Evolutionary conservation across 2,888 invertebrate genomes (phyloP).

Genomic region (Loripinus fragilis): DNA sequence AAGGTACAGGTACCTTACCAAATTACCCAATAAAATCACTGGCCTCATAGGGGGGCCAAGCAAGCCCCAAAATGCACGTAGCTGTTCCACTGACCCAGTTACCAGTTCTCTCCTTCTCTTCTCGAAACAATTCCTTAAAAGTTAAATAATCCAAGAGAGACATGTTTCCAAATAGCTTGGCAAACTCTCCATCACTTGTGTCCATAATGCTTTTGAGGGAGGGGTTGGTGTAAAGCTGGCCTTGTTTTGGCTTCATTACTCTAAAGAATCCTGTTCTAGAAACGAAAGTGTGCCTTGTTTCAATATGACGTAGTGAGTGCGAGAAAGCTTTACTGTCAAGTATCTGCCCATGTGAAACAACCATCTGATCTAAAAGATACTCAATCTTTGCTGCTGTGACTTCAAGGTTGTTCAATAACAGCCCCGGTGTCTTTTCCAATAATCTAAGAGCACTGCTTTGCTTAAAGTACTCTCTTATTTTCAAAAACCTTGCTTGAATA

Average conservation of each 20-base stretch:
- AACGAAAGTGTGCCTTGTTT: slow-evolving; percentile 64
- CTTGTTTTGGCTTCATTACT: slow-evolving; percentile 45
- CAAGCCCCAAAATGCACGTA: too few relatives aligned
- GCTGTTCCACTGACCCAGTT: too few relatives aligned
- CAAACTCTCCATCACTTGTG: slow-evolving; percentile 62
- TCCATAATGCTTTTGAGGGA: slow-evolving; percentile 60
- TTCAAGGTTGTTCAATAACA: slow-evolving; percentile 54
- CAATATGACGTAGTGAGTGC: slow-evolving; percentile 63
- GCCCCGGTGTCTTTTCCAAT: slow-evolving; percentile 50
- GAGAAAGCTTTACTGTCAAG: slow-evolving; percentile 57
- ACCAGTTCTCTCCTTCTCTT: slow-evolving; percentile 43
- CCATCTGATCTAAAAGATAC: slow-evolving; percentile 66
- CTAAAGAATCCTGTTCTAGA: slow-evolving; percentile 64
- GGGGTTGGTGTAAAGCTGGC: slow-evolving; percentile 62
- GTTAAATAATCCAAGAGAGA: slow-evolving; percentile 61
- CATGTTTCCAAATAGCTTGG: slow-evolving; percentile 65
- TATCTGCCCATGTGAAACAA: slow-evolving; percentile 69
- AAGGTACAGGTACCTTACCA: too few relatives aligned
- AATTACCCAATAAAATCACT: too few relatives aligned
- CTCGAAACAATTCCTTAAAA: slow-evolving; percentile 55
- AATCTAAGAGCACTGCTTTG: slow-evolving; percentile 55
- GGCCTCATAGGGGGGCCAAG: too few relatives aligned
- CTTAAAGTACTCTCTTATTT: slow-evolving; percentile 61
- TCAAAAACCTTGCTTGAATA: slow-evolving; percentile 26
- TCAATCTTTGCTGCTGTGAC: slow-evolving; percentile 60